phyloP scores from a whole-genome alignment of 1,140 invertebrate species.

The Lethocerus indicus region DNA sequence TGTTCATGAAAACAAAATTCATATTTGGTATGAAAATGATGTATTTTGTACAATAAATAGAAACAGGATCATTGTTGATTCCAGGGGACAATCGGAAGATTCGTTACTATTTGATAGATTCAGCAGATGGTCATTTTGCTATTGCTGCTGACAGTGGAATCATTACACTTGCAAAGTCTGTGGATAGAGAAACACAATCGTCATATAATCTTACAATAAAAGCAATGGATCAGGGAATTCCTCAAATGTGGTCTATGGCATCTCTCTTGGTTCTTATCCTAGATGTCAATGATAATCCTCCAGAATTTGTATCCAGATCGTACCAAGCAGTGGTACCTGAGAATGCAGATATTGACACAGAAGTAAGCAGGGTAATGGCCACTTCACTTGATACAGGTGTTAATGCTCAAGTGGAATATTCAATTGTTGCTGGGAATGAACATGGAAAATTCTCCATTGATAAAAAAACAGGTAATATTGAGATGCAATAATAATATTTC shows the following conservation, averaged over 20 bases:
- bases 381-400: slow-evolving; percentile 65
- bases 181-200: slow-evolving; percentile 73
- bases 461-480: slow-evolving; percentile 8
- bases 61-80: no score
- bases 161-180: slow-evolving; percentile 10
- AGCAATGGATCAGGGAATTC: slow-evolving; percentile 60
- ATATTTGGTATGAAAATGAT: not conserved
- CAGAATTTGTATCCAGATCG: slow-evolving; percentile 59
- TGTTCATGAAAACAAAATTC: not conserved
- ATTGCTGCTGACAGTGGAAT: slow-evolving; percentile 8
- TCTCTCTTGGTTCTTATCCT: slow-evolving; percentile 43
- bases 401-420: slow-evolving; percentile 39
- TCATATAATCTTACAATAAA: slow-evolving; percentile 71
- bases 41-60: no score
- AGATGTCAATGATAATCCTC: slow-evolving; percentile 87
- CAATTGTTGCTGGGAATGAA: slow-evolving; percentile 58
- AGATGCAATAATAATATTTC: no score
- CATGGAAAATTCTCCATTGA: slow-evolving; percentile 40
- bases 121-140: slow-evolving; percentile 25
- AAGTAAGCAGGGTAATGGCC: slow-evolving; percentile 66
- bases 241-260: slow-evolving; percentile 39
- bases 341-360: slow-evolving; percentile 50
- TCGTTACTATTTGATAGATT: slow-evolving; percentile 59
- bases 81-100: slow-evolving; percentile 67
- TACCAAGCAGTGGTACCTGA: slow-evolving; percentile 63